These are phyloP conservation scores for Panopea generosa DNA, from an alignment of 2,888 invertebrate species.

Conservation along the genomic window DNA sequence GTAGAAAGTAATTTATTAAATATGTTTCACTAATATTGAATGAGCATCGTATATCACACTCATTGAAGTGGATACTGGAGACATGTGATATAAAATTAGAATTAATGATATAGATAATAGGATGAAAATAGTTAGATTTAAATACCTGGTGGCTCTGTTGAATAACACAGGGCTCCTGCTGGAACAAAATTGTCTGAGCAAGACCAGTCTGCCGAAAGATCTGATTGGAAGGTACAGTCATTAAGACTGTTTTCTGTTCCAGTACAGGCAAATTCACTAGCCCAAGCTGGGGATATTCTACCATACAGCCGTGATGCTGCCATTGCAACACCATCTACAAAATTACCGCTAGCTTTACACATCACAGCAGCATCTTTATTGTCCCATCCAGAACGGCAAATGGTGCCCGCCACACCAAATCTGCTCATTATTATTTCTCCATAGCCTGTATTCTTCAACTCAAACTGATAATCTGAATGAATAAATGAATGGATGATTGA, in stretches of 20 bases:
- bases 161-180: slow-evolving; percentile 50
- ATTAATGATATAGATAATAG: no score
- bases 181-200: slow-evolving; percentile 34
- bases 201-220: slow-evolving; percentile 33
- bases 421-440: slow-evolving; percentile 60
- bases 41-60: no score
- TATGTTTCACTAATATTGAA: no score
- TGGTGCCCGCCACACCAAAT: slow-evolving; percentile 85
- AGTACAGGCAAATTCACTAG: slow-evolving; percentile 50
- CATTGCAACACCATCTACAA: slow-evolving; percentile 42
- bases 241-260: slow-evolving; percentile 46
- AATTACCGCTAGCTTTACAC: slow-evolving; percentile 54
- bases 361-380: slow-evolving; percentile 59
- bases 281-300: slow-evolving; percentile 57
- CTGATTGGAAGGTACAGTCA: slow-evolving; percentile 34
- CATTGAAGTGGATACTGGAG: no score
- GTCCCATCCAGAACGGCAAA: slow-evolving; percentile 64
- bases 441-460: slow-evolving; percentile 26
- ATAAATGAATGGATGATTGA: neutral
- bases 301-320: neutral
- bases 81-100: no score
- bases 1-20: no score
- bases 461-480: slow-evolving; percentile 33
- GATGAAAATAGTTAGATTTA: no score
- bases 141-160: slow-evolving; percentile 34